A percentile compares a stretch with the other conserved stretches of the same genome.
phyloP scores from a whole-genome alignment of 2,797 vertebrate species.

The Pteropus rufus region DNA sequence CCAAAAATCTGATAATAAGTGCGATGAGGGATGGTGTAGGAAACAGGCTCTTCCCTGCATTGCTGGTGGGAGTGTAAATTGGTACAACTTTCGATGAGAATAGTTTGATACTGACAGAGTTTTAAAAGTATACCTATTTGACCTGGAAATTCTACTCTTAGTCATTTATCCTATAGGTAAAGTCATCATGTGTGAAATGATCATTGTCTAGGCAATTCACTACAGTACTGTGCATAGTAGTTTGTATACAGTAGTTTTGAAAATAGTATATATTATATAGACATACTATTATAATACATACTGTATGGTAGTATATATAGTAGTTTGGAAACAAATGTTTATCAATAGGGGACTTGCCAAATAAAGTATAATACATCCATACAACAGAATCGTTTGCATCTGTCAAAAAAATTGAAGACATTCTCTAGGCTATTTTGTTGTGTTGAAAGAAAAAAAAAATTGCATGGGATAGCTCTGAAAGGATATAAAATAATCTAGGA shows the following conservation, averaged over 20 bases:
- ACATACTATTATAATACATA: too few species aligned
- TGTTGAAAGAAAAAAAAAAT: neutral
- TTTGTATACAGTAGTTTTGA: neutral
- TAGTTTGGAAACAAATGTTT: neutral
- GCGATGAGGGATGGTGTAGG: neutral
- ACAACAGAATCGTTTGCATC: neutral
- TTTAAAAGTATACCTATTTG: neutral
- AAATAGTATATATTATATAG: neutral
- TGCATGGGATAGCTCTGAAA: neutral
- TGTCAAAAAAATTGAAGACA: neutral
- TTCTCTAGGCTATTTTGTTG: neutral
- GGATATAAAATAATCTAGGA: neutral
- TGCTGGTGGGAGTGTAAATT: neutral
- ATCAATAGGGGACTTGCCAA: neutral
- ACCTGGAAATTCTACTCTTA: neutral
- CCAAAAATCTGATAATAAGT: neutral
- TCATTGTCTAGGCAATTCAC: neutral
- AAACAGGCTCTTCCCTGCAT: neutral
- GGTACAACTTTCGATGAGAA: neutral
- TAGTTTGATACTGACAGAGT: neutral
- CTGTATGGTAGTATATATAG: neutral
- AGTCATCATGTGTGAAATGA: neutral
- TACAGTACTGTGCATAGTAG: neutral
- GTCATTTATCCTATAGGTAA: neutral
- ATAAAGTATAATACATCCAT: neutral